A percentile compares a stretch with the other conserved stretches of the same genome.
These are phyloP conservation scores for Gibbula magus DNA, from an alignment of 2,888 invertebrate genomes.

Conservation along the genomic window DNA sequence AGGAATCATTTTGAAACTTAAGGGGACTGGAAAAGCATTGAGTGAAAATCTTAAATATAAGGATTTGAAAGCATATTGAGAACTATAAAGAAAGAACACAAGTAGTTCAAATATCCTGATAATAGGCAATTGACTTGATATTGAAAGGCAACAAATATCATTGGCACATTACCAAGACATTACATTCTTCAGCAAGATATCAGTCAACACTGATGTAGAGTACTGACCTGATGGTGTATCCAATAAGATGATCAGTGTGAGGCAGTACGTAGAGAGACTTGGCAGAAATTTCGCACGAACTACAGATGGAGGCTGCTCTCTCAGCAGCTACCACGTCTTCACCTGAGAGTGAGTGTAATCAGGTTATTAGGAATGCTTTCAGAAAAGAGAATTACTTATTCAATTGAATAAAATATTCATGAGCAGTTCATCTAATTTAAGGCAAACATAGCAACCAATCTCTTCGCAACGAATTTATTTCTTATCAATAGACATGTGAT, in stretches of 20 bases:
- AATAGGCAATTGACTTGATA: background rate
- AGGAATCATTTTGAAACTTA: too few relatives aligned
- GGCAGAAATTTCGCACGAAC: constrained; percentile 92
- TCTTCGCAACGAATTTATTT: too few relatives aligned
- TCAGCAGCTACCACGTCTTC: constrained; percentile 87
- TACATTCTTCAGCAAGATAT: too few relatives aligned
- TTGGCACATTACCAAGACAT: too few relatives aligned
- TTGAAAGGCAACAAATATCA: too few relatives aligned
- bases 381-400: background rate
- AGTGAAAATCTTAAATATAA: too few relatives aligned
- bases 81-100: too few relatives aligned
- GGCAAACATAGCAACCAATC: too few relatives aligned
- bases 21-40: too few relatives aligned
- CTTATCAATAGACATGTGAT: too few relatives aligned
- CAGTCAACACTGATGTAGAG: background rate
- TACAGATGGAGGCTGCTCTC: constrained; percentile 91
- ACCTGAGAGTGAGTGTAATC: constrained; percentile 44
- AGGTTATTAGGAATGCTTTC: background rate
- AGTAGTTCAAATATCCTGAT: background rate
- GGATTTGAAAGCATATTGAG: too few relatives aligned
- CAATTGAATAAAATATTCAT: background rate
- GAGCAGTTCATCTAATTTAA: too few relatives aligned
- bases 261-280: constrained; percentile 95
- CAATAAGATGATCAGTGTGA: constrained; percentile 86
- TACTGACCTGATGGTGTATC: constrained; percentile 80